Conservation (phyloP, 2,113 vertebrate genomes). For the Eubucco bourcierii region DNA sequence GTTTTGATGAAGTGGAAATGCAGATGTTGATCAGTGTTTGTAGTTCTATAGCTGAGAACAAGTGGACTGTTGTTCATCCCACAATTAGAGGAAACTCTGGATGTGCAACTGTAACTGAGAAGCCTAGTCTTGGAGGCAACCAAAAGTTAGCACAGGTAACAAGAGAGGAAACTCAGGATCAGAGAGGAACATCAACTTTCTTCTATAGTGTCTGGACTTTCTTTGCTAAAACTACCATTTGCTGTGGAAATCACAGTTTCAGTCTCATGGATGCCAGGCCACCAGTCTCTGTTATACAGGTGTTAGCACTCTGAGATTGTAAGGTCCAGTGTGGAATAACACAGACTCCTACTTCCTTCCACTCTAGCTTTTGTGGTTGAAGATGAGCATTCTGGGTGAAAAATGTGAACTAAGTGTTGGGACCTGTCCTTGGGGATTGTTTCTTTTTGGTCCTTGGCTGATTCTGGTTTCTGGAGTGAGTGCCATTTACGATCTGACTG, state of each 20-base stretch:
- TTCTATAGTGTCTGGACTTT: background rate
- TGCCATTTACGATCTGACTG: background rate
- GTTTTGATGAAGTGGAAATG: background rate
- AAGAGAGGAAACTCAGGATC: background rate
- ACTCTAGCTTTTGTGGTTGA: background rate
- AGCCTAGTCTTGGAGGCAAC: background rate
- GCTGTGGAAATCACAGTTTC: background rate
- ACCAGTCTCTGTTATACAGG: background rate
- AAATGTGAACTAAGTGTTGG: background rate
- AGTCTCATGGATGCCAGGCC: background rate
- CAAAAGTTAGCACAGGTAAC: background rate
- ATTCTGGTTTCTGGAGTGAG: background rate
- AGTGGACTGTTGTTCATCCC: background rate
- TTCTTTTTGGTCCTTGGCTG: background rate
- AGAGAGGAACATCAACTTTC: background rate
- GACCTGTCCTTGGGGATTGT: background rate
- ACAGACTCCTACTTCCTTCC: background rate
- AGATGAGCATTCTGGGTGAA: background rate
- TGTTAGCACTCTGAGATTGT: background rate
- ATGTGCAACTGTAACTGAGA: fast-evolving
- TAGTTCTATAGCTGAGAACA: background rate
- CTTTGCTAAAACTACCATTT: background rate
- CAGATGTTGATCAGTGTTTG: background rate
- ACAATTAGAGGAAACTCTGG: background rate
- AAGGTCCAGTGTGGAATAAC: background rate